Percentiles rank a stretch among this genome's conserved stretches.
These are phyloP conservation scores for Oppia nitens DNA, from an alignment of 1,140 invertebrate genomes.

Conservation along the genomic window DNA sequence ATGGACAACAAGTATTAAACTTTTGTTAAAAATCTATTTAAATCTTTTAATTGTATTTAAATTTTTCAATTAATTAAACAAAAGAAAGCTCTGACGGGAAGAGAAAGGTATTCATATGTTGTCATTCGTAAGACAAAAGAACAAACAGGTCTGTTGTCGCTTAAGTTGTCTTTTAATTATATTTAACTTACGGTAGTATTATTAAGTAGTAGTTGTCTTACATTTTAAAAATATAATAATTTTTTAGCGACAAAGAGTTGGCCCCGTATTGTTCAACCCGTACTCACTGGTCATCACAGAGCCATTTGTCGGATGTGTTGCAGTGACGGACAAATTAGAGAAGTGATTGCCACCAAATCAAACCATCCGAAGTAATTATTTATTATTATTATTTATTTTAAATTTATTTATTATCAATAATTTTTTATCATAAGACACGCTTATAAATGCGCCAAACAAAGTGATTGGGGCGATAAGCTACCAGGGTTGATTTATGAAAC, in stretches of 20 bases:
- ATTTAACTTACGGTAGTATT: background rate
- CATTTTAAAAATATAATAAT: background rate
- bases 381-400: too few species aligned
- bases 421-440: background rate
- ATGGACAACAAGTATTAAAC: slow-evolving; percentile 9
- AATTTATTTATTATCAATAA: too few species aligned
- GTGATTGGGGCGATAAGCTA: slow-evolving; percentile 6
- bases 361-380: slow-evolving; percentile 48
- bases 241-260: slow-evolving; percentile 34
- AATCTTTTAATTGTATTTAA: background rate
- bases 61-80: background rate
- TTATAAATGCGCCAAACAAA: background rate
- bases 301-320: slow-evolving; percentile 60
- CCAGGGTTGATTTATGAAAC: background rate
- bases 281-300: slow-evolving; percentile 45
- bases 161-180: background rate
- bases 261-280: slow-evolving; percentile 55
- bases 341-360: slow-evolving; percentile 51
- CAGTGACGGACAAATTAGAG: slow-evolving; percentile 47
- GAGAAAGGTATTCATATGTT: slow-evolving; percentile 48
- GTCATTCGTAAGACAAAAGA: slow-evolving; percentile 9
- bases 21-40: background rate
- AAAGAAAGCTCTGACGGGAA: slow-evolving; percentile 26
- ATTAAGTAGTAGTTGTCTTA: too few species aligned
- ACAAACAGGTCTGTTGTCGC: background rate